Percentiles rank a stretch among this genome's conserved stretches.
Evolutionary conservation across 1,140 invertebrate genomes (phyloP).

Genomic region (Galleria mellonella): DNA sequence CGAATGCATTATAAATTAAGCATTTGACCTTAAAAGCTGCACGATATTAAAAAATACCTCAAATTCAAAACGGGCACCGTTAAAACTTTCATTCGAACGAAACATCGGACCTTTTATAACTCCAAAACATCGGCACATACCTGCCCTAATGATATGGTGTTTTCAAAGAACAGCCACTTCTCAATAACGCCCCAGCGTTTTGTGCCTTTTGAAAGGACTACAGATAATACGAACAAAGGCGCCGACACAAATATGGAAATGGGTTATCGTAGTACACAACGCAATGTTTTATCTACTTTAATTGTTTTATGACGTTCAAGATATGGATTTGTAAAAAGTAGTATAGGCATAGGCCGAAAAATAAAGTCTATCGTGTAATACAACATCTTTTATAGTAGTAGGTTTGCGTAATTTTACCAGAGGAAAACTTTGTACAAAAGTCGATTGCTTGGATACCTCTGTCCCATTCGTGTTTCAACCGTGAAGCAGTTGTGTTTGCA

Average conservation of each 20-base stretch:
- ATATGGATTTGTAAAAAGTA: slow-evolving; percentile 1
- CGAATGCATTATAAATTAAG: too few species aligned
- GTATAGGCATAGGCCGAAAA: too few species aligned
- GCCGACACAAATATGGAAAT: slow-evolving; percentile 31
- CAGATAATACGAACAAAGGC: slow-evolving; percentile 13
- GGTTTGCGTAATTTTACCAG: too few species aligned
- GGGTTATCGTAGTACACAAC: slow-evolving; percentile 26
- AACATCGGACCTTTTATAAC: slow-evolving; percentile 24
- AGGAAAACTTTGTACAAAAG: too few species aligned
- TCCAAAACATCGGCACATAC: slow-evolving; percentile 30
- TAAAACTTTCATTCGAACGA: slow-evolving; percentile 35
- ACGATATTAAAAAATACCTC: too few species aligned
- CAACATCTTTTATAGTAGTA: too few species aligned
- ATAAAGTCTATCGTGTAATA: too few species aligned
- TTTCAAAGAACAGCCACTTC: slow-evolving; percentile 28
- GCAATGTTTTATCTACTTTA: slow-evolving; percentile 20
- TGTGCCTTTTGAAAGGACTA: slow-evolving; percentile 11
- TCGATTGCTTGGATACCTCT: too few species aligned
- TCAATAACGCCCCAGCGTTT: slow-evolving; percentile 35
- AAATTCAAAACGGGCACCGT: slow-evolving; percentile 1
- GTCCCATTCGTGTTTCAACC: too few species aligned
- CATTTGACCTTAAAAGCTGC: too few species aligned
- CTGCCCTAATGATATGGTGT: slow-evolving; percentile 52
- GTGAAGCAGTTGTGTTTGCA: too few species aligned
- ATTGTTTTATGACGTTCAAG: slow-evolving; percentile 21